Conservation (phyloP, 2,113 vertebrate genomes). For the Daphoenositta chrysoptera region DNA sequence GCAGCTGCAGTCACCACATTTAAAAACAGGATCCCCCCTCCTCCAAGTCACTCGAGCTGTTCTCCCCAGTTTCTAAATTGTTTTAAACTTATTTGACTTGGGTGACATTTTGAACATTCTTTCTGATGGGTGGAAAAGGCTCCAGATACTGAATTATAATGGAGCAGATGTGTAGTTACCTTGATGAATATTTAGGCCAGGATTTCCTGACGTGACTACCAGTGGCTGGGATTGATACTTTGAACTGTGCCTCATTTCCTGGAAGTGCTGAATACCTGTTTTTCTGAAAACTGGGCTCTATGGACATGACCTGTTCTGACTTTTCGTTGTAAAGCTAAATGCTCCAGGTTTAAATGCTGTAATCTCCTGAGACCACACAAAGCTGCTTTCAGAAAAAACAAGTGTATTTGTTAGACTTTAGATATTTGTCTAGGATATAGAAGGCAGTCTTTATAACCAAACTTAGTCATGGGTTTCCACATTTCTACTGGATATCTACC, state of each 20-base stretch:
- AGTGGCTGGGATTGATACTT: background rate
- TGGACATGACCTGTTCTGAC: background rate
- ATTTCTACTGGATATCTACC: background rate
- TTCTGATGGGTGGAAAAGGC: background rate
- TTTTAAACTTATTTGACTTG: background rate
- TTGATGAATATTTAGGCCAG: background rate
- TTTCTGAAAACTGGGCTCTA: background rate
- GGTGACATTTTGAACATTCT: background rate
- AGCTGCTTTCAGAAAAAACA: background rate
- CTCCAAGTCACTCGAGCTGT: background rate
- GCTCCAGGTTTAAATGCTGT: background rate
- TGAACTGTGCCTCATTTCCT: background rate
- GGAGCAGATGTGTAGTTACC: background rate
- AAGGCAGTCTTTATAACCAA: background rate
- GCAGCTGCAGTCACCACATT: background rate
- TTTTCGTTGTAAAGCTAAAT: background rate
- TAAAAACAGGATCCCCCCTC: background rate
- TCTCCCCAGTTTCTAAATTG: background rate
- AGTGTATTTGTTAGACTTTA: background rate
- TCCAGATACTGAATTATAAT: background rate
- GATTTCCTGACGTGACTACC: background rate
- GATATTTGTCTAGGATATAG: background rate
- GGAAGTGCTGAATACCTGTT: background rate
- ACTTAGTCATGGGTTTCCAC: background rate
- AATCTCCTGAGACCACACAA: background rate